These are phyloP conservation scores for Martes martes DNA, from an alignment of 2,113 vertebrate genomes.

Conservation along the genomic window DNA sequence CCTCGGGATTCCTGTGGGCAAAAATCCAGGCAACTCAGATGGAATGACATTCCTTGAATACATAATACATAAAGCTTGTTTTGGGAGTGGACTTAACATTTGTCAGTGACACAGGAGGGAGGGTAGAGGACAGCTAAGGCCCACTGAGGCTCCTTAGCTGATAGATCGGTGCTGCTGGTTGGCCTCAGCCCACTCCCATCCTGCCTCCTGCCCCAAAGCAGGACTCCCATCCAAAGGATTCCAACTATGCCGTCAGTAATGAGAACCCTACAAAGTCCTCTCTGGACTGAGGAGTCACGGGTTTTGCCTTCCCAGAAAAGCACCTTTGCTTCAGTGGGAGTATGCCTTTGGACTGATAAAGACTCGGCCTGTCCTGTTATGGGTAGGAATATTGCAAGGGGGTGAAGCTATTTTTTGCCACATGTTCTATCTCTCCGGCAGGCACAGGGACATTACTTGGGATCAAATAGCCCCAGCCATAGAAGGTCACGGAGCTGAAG, in stretches of 20 bases:
- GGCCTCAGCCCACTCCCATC: background rate
- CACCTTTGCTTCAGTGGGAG: conserved; percentile 65
- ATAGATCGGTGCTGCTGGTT: conserved; percentile 11
- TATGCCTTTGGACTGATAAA: conserved; percentile 69
- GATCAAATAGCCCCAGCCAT: conserved; percentile 49
- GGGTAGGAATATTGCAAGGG: conserved; percentile 66
- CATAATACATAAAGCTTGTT: background rate
- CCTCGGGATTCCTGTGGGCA: background rate
- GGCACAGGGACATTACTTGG: background rate
- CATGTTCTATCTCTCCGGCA: conserved; percentile 57
- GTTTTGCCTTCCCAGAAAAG: conserved; percentile 68
- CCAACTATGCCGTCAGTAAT: conserved; percentile 13
- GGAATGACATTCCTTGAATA: background rate
- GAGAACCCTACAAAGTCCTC: conserved; percentile 3
- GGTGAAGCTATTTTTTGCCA: conserved; percentile 73
- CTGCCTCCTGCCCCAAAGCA: background rate
- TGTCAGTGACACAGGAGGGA: conserved; percentile 18
- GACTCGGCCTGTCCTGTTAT: conserved; percentile 68
- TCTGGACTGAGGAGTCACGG: conserved; percentile 35
- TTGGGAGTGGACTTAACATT: background rate
- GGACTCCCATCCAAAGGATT: conserved; percentile 70
- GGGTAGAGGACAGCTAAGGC: conserved; percentile 69
- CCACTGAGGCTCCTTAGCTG: background rate
- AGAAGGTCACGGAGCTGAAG: conserved; percentile 61
- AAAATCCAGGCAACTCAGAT: background rate